Base-by-base conservation (phyloP, 2,888 invertebrate genomes). In the Pristionchus exspectatus region DNA sequence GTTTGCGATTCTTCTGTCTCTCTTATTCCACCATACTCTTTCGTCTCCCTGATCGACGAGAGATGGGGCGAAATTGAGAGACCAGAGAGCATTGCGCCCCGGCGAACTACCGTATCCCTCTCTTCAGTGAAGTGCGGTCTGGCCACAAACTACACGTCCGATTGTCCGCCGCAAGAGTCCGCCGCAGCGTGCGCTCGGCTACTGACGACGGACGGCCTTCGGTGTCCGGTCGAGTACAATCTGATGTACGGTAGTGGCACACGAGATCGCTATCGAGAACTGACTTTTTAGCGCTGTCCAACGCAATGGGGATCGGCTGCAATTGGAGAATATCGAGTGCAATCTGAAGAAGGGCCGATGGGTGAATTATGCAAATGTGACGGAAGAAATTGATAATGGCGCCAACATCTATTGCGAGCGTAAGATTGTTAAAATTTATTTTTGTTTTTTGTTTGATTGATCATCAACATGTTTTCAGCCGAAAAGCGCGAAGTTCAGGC, bases 191-290 rank as follows among this genome's bases (percentile, higher is more conserved):
- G 44, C 44, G 7, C 14, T 24, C 0, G 7, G 10, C 50, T 81
- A 50, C 30, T 38, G 50, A 81, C 77, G 5, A 50, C 7, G 18
- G 38, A 38, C 10, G 77, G 77, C 50, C 38, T 81, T n/a, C 50
- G 77, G 12, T 81, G 77, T 30, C 50, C 44, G 12, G 77, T 50
- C 50, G 77, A 81, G n/a, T 10, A 50, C 77, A 44, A 7, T 7
- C 50, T 81, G 50, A 81, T 21, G 77, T 81, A 81, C 77, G n/a
- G 77, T 81, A 81, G 50, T 38, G 38, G 38, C 44, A 50, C 50
- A 30, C 50, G 50, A 38, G n/a, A 50, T 2, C 9, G 14, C 0
- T 2, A 50, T 81, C 44, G 16, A 7, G 7, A 50, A 44, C 44
- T 50, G n/a, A 81, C 3, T 50, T n/a, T 74, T 21, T 38, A 38